Percentiles rank a stretch among this genome's conserved stretches.
phyloP scores from a whole-genome alignment of 2,113 vertebrate species.

The Ciconia maguari region DNA sequence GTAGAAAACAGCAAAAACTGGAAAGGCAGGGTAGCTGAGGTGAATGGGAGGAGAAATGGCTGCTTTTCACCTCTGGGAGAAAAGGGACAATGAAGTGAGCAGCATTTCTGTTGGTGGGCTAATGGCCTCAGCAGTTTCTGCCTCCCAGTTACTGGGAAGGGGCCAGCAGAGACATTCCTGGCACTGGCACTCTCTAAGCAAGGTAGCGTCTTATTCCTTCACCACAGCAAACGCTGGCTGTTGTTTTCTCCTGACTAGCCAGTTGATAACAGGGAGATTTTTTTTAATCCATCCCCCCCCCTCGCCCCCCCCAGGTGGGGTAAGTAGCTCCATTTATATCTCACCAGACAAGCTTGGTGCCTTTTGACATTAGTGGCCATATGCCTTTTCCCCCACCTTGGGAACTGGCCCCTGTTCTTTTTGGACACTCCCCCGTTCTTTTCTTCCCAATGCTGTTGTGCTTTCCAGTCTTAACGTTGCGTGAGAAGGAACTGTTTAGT shows the following conservation, averaged over 20 bases:
- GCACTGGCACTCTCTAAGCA: background rate
- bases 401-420: background rate
- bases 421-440: background rate
- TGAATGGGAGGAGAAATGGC: background rate
- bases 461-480: rapidly evolving
- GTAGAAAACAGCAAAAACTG: background rate
- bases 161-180: background rate
- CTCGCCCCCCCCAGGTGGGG: rapidly evolving
- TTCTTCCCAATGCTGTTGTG: background rate
- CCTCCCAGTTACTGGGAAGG: background rate
- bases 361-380: background rate
- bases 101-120: background rate
- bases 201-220: background rate
- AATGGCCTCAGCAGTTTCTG: background rate
- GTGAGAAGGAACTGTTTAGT: background rate
- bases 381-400: background rate
- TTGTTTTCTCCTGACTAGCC: background rate
- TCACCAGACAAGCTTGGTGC: background rate
- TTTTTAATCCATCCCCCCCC: too few species aligned
- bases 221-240: background rate
- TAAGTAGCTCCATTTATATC: background rate
- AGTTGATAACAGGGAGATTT: background rate
- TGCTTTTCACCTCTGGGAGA: background rate
- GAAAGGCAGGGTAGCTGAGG: background rate
- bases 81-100: background rate